These are phyloP conservation scores for Andrena camellia DNA, from an alignment of 2,888 invertebrate genomes.

Conservation along the genomic window DNA sequence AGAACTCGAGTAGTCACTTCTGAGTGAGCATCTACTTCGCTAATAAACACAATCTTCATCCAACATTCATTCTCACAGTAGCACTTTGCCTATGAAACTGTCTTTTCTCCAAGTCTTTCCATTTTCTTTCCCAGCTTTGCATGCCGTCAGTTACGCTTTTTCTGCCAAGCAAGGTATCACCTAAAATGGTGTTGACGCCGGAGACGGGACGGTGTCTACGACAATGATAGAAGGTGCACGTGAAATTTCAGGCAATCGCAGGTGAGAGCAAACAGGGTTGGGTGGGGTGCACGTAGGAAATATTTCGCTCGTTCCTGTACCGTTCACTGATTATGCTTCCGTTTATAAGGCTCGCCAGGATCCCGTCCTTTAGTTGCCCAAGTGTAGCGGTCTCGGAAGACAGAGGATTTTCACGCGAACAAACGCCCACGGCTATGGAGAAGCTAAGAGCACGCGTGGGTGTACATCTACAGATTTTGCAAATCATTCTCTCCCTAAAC, in stretches of 20 bases:
- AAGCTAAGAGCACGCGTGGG: slow-evolving; percentile 59
- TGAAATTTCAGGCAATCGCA: slow-evolving; percentile 50
- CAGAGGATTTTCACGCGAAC: neutral
- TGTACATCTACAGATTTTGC: slow-evolving; percentile 28
- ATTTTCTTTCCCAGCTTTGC: too few species aligned
- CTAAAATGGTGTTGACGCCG: neutral
- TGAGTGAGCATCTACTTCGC: too few species aligned
- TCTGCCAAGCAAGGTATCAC: neutral
- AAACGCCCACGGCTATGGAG: slow-evolving; percentile 39
- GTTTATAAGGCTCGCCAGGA: slow-evolving; percentile 77
- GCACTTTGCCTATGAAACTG: too few species aligned
- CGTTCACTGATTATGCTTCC: slow-evolving; percentile 78
- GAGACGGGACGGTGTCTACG: slow-evolving; percentile 33
- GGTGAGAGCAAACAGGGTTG: slow-evolving; percentile 65
- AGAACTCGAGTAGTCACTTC: too few species aligned
- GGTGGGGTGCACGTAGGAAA: slow-evolving; percentile 60
- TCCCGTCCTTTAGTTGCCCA: slow-evolving; percentile 72
- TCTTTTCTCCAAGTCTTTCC: too few species aligned
- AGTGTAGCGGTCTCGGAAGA: slow-evolving; percentile 41
- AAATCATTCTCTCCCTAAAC: too few species aligned
- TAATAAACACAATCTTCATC: too few species aligned
- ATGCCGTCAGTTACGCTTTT: neutral
- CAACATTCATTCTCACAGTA: too few species aligned
- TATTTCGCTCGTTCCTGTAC: slow-evolving; percentile 60
- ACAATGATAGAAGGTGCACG: slow-evolving; percentile 49